Conservation (phyloP, 2,888 invertebrate genomes). For the Scaptomyza tumidula region DNA sequence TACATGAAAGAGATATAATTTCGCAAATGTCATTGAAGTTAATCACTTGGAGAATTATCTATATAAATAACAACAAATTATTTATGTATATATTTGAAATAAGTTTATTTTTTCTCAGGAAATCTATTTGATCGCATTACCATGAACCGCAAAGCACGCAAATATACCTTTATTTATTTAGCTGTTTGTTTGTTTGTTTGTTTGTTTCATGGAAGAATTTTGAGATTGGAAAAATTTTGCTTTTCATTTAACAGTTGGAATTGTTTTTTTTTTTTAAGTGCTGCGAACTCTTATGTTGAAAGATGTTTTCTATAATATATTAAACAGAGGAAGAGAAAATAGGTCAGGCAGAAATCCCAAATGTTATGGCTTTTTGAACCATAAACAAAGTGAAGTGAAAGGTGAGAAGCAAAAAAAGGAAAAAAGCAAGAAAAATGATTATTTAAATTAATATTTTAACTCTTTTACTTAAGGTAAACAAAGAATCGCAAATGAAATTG, state of each 20-base stretch:
- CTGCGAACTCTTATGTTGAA: no score
- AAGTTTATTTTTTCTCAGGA: conserved; percentile 8
- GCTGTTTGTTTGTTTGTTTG: neutral
- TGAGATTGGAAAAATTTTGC: conserved; percentile 60
- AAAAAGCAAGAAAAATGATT: no score
- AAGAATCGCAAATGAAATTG: no score
- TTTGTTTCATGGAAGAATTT: conserved; percentile 34
- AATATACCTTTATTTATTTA: conserved; percentile 32
- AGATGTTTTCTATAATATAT: no score
- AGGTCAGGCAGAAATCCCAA: no score
- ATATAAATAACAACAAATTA: conserved; percentile 53
- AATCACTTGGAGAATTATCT: conserved; percentile 60
- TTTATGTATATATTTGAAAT: conserved; percentile 15
- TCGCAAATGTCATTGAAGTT: conserved; percentile 56
- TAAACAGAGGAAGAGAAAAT: no score
- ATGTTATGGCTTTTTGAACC: no score
- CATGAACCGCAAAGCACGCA: conserved; percentile 47
- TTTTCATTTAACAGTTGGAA: conserved; percentile 61
- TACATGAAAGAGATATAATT: conserved; percentile 38
- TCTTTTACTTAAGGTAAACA: no score
- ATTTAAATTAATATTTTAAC: no score
- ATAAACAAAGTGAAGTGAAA: no score
- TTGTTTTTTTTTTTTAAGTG: conserved; percentile 46
- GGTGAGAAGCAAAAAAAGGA: no score
- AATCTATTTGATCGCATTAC: conserved; percentile 46